These are phyloP conservation scores for Dolichoris vasculosae DNA, from an alignment of 1,140 invertebrate genomes.

Conservation along the genomic window DNA sequence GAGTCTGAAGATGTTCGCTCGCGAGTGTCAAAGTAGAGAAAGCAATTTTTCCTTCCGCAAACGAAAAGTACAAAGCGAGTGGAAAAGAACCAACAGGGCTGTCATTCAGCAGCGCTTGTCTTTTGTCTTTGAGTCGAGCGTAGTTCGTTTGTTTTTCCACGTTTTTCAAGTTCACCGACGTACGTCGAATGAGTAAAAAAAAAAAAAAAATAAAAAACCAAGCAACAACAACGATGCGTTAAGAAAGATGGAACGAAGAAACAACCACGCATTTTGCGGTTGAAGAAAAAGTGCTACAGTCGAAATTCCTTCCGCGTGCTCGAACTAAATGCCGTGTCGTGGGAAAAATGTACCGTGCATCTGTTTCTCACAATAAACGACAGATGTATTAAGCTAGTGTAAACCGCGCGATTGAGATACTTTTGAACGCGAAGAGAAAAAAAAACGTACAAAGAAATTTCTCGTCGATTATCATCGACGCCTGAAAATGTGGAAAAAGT, in stretches of 20 bases:
- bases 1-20: background rate
- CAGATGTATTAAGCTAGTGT: conserved; percentile 1
- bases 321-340: background rate
- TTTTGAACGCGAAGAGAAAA: background rate
- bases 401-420: background rate
- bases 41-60: conserved; percentile 19
- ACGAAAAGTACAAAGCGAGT: background rate
- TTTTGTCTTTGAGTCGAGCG: background rate
- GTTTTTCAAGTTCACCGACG: background rate
- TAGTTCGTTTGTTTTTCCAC: background rate
- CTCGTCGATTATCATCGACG: conserved; percentile 22
- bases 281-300: background rate
- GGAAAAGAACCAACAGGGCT: conserved; percentile 6
- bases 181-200: background rate
- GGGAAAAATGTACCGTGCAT: background rate
- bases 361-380: conserved; percentile 34
- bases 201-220: no score
- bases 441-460: background rate
- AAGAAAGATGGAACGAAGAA: background rate
- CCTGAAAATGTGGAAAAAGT: background rate
- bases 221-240: background rate
- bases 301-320: conserved; percentile 9
- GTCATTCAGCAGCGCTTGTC: conserved; percentile 29
- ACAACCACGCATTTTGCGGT: background rate
- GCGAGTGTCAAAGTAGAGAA: background rate